phyloP scores from a whole-genome alignment of 2,113 vertebrate genomes.

The Tupaia tana region DNA sequence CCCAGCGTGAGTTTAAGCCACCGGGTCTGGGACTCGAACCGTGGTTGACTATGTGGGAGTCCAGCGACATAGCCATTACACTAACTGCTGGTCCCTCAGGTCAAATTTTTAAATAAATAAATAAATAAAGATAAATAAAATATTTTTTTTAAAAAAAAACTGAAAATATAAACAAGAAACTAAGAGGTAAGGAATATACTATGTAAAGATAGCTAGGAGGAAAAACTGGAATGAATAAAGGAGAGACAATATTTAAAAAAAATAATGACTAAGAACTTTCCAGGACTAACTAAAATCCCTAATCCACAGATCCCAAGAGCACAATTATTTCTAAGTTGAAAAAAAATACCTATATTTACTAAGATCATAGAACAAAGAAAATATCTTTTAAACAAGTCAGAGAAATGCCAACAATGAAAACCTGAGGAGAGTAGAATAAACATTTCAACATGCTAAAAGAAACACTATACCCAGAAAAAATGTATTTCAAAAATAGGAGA shows the following conservation, averaged over 20 bases:
- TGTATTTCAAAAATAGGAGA: neutral
- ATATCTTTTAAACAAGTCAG: neutral
- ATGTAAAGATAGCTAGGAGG: neutral
- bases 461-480: neutral
- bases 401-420: slow-evolving; percentile 3
- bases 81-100: no score
- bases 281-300: neutral
- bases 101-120: no score
- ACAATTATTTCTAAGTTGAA: neutral
- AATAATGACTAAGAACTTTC: slow-evolving; percentile 41
- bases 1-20: no score
- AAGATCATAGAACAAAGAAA: neutral
- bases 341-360: neutral
- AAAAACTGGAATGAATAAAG: slow-evolving; percentile 4
- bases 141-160: no score
- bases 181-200: neutral
- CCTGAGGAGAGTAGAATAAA: neutral
- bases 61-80: no score
- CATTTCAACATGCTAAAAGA: neutral
- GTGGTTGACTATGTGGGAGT: no score
- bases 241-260: neutral
- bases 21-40: no score
- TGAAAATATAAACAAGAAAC: neutral
- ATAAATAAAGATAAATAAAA: no score
- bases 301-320: neutral